Base-by-base conservation (phyloP, 2,113 vertebrate genomes). In the Strigops habroptila region DNA sequence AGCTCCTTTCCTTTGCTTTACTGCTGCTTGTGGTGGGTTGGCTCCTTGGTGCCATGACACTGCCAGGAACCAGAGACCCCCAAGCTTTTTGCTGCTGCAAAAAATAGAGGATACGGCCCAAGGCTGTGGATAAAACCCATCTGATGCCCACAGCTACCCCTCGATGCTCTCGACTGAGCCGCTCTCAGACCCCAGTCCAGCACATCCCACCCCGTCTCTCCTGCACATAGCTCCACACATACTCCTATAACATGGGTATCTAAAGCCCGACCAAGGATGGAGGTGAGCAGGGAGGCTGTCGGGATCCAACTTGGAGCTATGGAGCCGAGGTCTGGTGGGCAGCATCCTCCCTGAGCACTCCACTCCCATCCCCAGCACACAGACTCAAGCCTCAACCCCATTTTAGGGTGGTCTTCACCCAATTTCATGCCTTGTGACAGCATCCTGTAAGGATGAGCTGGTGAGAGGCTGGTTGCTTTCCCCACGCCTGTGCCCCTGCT, bases 101-200 rank as follows among this genome's bases (percentile, higher is more conserved):
- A 39, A 41, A 87, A 4, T 0, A 30, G 44, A 59, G 11, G 13
- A 6, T 22, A 3, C 18, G 48, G 59, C 62, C 59, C 78, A 33
- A 73, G 30, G 27, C 6, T 7, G 43, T 1, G 62, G 52, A 53
- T 3, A 48, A 62, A 87, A 5, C 21, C 18, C 85, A 8, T 3
- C 27, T 0, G 2, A 4, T 7, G 14, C 4, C 24, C 12, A 0
- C 55, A 67, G 53, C 31, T 14, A 1, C 14, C 16, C 51, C 5
- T 0, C 0, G 3, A 55, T 30, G 23, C 39, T 43, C 52, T 28
- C 4, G 0, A 8, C 57, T 1, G 1, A 82, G 71, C 11, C 0
- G 3, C 43, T 27, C 53, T 43, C 30, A 3, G 23, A 25, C 12
- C 6, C 28, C 0, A 1, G 2, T 15, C 7, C 64, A 4, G 60